Conservation (phyloP, 2,888 invertebrate genomes). For the Leptinotarsa juncta region DNA sequence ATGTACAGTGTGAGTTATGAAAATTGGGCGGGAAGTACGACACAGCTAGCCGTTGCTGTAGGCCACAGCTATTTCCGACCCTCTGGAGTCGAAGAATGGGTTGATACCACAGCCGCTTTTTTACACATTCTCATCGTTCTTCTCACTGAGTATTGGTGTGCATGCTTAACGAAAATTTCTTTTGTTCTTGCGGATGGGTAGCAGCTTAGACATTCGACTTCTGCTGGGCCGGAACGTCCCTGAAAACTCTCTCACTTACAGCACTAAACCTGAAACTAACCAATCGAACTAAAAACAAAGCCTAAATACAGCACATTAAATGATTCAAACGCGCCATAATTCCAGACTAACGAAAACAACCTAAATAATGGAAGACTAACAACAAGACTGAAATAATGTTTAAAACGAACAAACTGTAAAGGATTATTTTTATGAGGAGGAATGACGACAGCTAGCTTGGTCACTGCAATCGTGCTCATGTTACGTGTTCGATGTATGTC, state of each 20-base stretch:
- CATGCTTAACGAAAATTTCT: conserved; percentile 51
- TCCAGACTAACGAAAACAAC: conserved; percentile 28
- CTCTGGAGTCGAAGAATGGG: conserved; percentile 64
- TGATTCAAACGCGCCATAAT: conserved; percentile 19
- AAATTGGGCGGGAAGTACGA: conserved; percentile 64
- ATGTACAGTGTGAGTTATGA: conserved; percentile 29
- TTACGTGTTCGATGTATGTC: conserved; percentile 48
- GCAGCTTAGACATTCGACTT: conserved; percentile 64
- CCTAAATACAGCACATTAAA: conserved; percentile 23
- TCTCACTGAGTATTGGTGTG: conserved; percentile 31
- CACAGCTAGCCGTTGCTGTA: conserved; percentile 79
- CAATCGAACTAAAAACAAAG: conserved; percentile 23
- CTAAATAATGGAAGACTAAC: conserved; percentile 31
- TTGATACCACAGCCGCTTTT: conserved; percentile 61
- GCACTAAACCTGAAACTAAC: conserved; percentile 56
- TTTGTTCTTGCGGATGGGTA: conserved; percentile 58
- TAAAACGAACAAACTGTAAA: conserved; percentile 29
- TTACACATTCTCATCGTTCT: conserved; percentile 31
- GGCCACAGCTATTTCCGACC: conserved; percentile 69
- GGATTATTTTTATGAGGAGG: conserved; percentile 39
- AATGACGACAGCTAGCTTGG: conserved; percentile 56
- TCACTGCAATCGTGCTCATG: conserved; percentile 57
- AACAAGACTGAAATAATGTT: conserved; percentile 29
- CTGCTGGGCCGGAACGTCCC: conserved; percentile 65
- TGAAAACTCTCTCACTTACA: conserved; percentile 65